Percentiles rank a stretch among this genome's conserved stretches.
These are phyloP conservation scores for Tarsius wallacei DNA, from an alignment of 2,797 vertebrate genomes.

Conservation along the genomic window DNA sequence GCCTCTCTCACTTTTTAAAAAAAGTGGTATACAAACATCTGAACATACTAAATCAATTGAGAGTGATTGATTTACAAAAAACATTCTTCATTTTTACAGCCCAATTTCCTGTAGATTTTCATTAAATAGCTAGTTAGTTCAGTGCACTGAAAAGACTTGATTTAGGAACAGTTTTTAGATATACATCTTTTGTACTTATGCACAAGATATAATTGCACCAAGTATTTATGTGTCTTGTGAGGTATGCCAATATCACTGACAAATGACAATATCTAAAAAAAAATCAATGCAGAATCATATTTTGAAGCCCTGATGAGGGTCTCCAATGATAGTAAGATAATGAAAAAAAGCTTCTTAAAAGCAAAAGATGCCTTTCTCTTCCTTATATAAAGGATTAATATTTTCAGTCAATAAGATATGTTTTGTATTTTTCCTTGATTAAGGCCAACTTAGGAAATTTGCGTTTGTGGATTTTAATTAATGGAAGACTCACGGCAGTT, in stretches of 20 bases:
- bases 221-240: conserved; percentile 52
- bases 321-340: neutral
- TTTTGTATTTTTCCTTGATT: conserved; percentile 12
- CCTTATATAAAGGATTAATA: conserved; percentile 30
- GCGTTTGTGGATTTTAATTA: conserved; percentile 43
- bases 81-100: conserved; percentile 36
- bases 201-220: conserved; percentile 28
- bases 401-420: neutral
- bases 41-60: conserved; percentile 27
- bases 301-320: conserved; percentile 1
- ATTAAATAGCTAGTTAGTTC: conserved; percentile 49
- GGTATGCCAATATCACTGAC: neutral
- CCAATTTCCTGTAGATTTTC: conserved; percentile 40
- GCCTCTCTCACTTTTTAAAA: neutral
- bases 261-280: conserved; percentile 55
- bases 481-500: neutral
- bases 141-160: conserved; percentile 57
- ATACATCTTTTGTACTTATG: conserved; percentile 9
- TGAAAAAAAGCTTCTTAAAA: conserved; percentile 48
- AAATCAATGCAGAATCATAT: conserved; percentile 2
- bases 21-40: conserved; percentile 23
- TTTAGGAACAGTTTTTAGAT: conserved; percentile 69
- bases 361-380: conserved; percentile 2
- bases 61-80: conserved; percentile 53
- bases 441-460: neutral